Evolutionary conservation across 2,888 invertebrate genomes (phyloP), one percentile per base, ranked within the genome.

Genomic region (Eudasyphora cyanicolor): DNA sequence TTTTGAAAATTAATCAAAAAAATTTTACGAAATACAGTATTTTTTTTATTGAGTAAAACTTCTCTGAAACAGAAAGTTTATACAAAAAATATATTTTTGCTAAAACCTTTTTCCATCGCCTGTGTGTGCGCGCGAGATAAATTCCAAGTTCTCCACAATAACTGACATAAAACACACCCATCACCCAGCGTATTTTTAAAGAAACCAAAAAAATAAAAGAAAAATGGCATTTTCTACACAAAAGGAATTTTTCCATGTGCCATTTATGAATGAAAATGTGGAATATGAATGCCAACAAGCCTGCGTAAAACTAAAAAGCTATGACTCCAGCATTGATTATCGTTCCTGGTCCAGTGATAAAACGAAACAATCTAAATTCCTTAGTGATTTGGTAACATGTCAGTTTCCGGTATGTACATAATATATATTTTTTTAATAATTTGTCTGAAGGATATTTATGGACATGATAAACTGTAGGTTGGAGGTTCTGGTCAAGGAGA

Each of bases 181-280:
- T 27, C n/a, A 12, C 64, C 12, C 42, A n/a, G n/a, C n/a, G n/a
- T 60, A 80, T 49, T 74, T 71, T 57, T 89, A 89, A 80, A 89
- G 87, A 76, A 87, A n/a, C n/a, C n/a, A n/a, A n/a, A n/a, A n/a
- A n/a, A n/a, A n/a, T n/a, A n/a, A n/a, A n/a, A n/a, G 51, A 76
- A 24, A 17, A 8, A 92, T 92, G 92, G 91, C 92, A 54, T 92
- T 88, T 86, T 91, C 91, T 35, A 92, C 92, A 21, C 92, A 92
- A 85, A 91, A 89, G 79, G 89, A 89, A 51, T 91, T 92, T 79
- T 89, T 91, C 49, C 86, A 90, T 76, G 87, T 91, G 10, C 89
- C 89, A 1, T 91, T 91, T 74, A 86, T 87, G 86, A 90, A 89
- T 80, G 89, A 90, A 69, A 69, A 64, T 0, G 21, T 79, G 3